Conservation (phyloP, 2,113 vertebrate genomes). For the Phoxinus phoxinus region DNA sequence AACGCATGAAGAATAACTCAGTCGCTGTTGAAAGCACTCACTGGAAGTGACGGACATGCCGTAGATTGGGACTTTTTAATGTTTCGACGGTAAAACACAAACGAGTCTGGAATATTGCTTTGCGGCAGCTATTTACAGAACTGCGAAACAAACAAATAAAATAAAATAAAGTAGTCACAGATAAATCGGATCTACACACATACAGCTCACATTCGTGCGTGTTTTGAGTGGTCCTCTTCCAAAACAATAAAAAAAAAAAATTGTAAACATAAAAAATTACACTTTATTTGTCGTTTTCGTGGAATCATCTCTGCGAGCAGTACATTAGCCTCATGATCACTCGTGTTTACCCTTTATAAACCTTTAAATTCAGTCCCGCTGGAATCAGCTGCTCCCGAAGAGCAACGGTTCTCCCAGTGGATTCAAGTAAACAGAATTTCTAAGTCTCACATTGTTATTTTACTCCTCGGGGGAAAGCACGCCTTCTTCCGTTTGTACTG, state of each 20-base stretch:
- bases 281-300: conserved; percentile 48
- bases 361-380: conserved; percentile 61
- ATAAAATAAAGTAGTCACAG: conserved; percentile 59
- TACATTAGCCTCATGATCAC: conserved; percentile 64
- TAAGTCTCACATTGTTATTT: conserved; percentile 35
- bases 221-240: conserved; percentile 77
- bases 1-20: neutral
- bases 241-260: conserved; percentile 56
- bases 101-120: conserved; percentile 73
- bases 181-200: conserved; percentile 67
- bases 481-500: conserved; percentile 39
- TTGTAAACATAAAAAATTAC: conserved; percentile 62
- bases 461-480: conserved; percentile 36
- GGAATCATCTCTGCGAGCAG: conserved; percentile 62
- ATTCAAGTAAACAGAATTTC: conserved; percentile 70
- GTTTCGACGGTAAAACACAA: conserved; percentile 68
- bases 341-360: conserved; percentile 63
- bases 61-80: conserved; percentile 36
- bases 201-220: conserved; percentile 66
- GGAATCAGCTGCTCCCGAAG: conserved; percentile 66
- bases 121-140: conserved; percentile 76
- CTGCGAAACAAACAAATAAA: conserved; percentile 63
- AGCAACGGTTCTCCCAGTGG: conserved; percentile 60
- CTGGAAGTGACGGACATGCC: conserved; percentile 11
- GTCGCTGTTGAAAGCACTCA: conserved; percentile 3